Conservation (phyloP, 2,113 vertebrate genomes). For the Melospiza georgiana region DNA sequence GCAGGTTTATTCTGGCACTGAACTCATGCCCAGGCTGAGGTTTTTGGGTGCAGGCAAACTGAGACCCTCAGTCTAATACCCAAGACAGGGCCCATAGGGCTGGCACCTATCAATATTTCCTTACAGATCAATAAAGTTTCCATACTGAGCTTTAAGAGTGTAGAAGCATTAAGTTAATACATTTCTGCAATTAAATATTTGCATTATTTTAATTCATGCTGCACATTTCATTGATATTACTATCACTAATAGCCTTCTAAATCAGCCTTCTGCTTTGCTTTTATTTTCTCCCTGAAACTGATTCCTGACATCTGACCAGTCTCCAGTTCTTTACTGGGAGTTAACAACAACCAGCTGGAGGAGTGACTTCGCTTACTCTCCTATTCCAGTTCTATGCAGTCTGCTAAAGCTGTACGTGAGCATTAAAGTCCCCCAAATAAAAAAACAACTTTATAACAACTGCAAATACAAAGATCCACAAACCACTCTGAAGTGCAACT, state of each 20-base stretch:
- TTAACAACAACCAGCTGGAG: background rate
- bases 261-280: background rate
- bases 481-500: background rate
- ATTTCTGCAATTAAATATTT: background rate
- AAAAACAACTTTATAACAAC: background rate
- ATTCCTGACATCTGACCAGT: background rate
- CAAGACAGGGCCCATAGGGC: background rate
- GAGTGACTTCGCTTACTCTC: background rate
- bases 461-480: background rate
- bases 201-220: background rate
- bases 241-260: background rate
- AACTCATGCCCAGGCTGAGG: background rate
- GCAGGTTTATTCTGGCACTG: background rate
- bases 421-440: background rate
- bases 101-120: background rate
- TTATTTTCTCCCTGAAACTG: background rate
- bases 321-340: background rate
- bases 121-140: background rate
- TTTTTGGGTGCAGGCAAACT: background rate
- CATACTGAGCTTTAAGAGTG: background rate
- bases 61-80: background rate
- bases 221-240: background rate
- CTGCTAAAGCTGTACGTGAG: background rate
- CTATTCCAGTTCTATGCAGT: background rate
- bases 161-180: background rate